These are phyloP conservation scores for Pseudonaja textilis DNA, from an alignment of 2,113 vertebrate genomes.

Conservation along the genomic window DNA sequence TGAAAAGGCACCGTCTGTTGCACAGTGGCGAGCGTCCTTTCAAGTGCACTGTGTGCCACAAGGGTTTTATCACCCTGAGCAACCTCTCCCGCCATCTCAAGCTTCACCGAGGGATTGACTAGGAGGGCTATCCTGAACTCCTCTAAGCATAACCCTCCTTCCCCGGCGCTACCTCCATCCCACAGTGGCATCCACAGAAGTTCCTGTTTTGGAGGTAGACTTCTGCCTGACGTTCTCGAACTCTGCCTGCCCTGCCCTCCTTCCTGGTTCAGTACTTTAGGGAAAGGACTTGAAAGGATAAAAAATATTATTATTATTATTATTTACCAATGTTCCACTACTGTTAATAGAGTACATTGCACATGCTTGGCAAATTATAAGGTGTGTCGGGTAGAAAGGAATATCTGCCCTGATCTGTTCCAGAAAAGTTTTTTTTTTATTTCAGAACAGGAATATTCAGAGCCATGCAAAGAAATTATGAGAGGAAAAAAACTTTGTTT, in stretches of 20 bases:
- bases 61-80: slow-evolving; percentile 68
- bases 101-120: slow-evolving; percentile 66
- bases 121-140: background rate
- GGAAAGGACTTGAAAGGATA: background rate
- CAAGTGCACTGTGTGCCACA: slow-evolving; percentile 63
- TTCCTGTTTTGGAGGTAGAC: background rate
- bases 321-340: slow-evolving; percentile 16
- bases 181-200: background rate
- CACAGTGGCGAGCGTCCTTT: slow-evolving; percentile 65
- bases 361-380: background rate
- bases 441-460: background rate
- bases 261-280: background rate
- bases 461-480: background rate
- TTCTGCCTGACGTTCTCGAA: background rate
- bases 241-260: background rate
- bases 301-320: background rate
- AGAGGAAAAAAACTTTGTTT: background rate
- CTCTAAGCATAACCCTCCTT: no score
- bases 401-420: background rate
- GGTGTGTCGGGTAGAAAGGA: background rate
- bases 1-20: slow-evolving; percentile 68
- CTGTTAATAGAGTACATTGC: slow-evolving; percentile 19
- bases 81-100: slow-evolving; percentile 68
- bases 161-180: slow-evolving; percentile 10
- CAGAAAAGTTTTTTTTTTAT: background rate